Percentiles rank a stretch among this genome's conserved stretches.
Conservation (phyloP, 2,113 vertebrate genomes). For the Clarias batrachus region DNA sequence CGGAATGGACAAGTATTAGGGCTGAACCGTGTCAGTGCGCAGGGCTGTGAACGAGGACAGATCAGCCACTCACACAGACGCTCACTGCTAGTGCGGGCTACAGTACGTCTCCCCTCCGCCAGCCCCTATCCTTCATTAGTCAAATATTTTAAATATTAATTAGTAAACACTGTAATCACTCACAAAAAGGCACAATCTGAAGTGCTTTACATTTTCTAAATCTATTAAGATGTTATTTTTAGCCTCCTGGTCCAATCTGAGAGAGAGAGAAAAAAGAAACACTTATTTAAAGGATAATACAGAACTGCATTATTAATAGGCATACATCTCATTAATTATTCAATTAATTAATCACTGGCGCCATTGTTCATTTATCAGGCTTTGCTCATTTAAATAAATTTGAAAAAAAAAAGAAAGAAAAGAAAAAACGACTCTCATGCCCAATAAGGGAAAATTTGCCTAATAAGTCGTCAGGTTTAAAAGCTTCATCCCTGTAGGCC, state of each 20-base stretch:
- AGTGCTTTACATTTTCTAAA: conserved; percentile 54
- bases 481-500: conserved; percentile 66
- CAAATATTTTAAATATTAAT: conserved; percentile 24
- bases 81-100: conserved; percentile 60
- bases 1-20: conserved; percentile 83
- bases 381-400: conserved; percentile 74
- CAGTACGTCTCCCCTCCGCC: neutral
- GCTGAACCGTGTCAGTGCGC: conserved; percentile 69
- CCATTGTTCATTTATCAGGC: conserved; percentile 45
- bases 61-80: conserved; percentile 67
- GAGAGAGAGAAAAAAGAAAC: neutral
- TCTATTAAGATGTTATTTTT: conserved; percentile 43
- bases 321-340: conserved; percentile 47
- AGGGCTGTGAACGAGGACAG: conserved; percentile 66
- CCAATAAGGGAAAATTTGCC: conserved; percentile 61
- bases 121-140: conserved; percentile 56
- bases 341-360: conserved; percentile 41
- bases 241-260: neutral
- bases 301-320: conserved; percentile 35
- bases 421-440: conserved; percentile 63
- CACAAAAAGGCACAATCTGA: conserved; percentile 22
- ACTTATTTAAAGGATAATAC: conserved; percentile 61
- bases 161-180: conserved; percentile 36
- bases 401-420: conserved; percentile 60
- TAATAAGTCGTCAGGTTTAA: conserved; percentile 68